Conservation (phyloP, 2,797 vertebrate species). For the Sebastes nivosus region DNA sequence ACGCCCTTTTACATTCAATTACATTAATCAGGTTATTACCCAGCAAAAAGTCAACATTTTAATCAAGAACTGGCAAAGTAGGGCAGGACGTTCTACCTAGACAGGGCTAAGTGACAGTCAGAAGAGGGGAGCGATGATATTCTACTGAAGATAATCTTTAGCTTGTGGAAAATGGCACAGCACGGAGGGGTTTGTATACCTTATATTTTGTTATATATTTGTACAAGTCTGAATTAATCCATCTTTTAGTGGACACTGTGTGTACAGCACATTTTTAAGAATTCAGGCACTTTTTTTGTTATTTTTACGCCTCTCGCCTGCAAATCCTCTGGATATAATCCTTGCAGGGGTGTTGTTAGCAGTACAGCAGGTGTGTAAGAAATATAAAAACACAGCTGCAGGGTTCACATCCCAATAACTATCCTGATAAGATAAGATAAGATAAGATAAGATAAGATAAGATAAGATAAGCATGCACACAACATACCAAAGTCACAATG, state of each 20-base stretch:
- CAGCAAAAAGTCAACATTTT: conserved; percentile 99
- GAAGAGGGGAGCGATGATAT: conserved; percentile 47
- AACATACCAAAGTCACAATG: too few relatives aligned
- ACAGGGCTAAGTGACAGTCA: conserved; percentile 70
- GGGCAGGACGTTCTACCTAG: conserved; percentile 64
- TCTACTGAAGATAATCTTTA: conserved; percentile 42
- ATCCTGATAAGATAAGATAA: conserved; percentile 11
- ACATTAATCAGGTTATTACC: conserved; percentile 99
- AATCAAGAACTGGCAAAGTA: conserved; percentile 95
- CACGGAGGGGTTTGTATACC: neutral
- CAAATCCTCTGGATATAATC: conserved; percentile 67
- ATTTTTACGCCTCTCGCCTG: neutral
- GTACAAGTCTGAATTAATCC: conserved; percentile 21
- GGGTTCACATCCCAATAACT: conserved; percentile 55
- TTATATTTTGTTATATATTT: conserved; percentile 26
- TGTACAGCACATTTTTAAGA: conserved; percentile 27
- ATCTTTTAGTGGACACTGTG: conserved; percentile 26
- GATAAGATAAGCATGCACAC: too few relatives aligned
- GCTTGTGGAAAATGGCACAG: conserved; percentile 24
- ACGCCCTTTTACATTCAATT: conserved; percentile 99
- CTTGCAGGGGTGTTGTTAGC: conserved; percentile 56
- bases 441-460: too few relatives aligned
- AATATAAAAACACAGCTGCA: conserved; percentile 70
- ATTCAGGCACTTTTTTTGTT: conserved; percentile 19
- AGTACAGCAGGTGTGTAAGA: conserved; percentile 57